Evolutionary conservation across 2,888 invertebrate species (phyloP).

Genomic region (Aspidapion aeneum): DNA sequence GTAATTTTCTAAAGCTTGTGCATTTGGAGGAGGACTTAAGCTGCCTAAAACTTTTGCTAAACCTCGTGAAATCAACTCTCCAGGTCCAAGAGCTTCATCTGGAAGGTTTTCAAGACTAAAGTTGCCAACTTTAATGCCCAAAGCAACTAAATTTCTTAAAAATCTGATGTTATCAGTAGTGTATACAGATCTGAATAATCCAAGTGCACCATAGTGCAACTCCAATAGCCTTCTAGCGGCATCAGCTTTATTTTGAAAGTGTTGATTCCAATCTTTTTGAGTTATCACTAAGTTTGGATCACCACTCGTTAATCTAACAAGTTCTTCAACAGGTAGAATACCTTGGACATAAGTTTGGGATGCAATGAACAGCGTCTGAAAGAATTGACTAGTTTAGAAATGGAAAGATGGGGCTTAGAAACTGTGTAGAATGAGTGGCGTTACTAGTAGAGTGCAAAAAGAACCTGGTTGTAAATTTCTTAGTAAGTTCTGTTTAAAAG

Average conservation of each 20-base stretch:
- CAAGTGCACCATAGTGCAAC: neutral
- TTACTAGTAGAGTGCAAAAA: too few species aligned
- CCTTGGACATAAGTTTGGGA: neutral
- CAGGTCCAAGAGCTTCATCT: neutral
- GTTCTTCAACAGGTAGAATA: neutral
- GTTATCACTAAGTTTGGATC: neutral
- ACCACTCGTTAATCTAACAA: neutral
- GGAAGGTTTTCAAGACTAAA: neutral
- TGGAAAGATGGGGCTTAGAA: too few species aligned
- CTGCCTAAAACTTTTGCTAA: neutral
- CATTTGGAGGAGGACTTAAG: neutral
- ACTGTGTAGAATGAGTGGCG: too few species aligned
- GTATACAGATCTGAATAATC: neutral
- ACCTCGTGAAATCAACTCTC: neutral
- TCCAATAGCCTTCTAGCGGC: neutral
- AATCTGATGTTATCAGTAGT: neutral
- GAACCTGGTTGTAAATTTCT: too few species aligned
- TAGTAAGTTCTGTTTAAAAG: too few species aligned
- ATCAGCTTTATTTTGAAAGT: neutral
- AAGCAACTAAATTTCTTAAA: neutral
- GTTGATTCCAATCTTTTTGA: neutral
- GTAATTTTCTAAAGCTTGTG: neutral
- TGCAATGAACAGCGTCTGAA: neutral
- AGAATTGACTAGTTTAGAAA: neutral
- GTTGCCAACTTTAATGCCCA: neutral